Conservation (phyloP, 2,113 vertebrate genomes). For the Rafetus swinhoei region DNA sequence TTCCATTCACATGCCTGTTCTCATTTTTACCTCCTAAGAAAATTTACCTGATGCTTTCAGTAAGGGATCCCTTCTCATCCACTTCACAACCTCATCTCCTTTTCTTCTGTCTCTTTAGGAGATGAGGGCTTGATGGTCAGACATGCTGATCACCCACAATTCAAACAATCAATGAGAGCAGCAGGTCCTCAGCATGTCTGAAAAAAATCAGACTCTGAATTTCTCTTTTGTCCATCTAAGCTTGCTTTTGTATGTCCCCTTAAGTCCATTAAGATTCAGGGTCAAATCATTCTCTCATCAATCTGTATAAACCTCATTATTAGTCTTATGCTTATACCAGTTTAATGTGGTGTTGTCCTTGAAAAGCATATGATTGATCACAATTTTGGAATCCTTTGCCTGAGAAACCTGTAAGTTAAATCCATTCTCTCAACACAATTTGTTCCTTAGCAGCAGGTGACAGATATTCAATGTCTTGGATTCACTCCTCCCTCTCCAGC, state of each 20-base stretch:
- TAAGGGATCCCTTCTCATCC: neutral
- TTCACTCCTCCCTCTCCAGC: fast-evolving
- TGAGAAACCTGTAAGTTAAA: fast-evolving
- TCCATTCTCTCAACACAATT: fast-evolving
- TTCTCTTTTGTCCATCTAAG: neutral
- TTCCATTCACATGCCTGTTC: neutral
- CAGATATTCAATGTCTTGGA: fast-evolving
- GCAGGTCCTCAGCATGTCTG: fast-evolving
- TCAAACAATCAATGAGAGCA: neutral
- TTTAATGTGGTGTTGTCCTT: neutral
- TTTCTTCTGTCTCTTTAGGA: neutral
- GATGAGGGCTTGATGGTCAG: fast-evolving
- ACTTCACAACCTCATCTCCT: neutral
- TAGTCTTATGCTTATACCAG: neutral
- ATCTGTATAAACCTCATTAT: neutral
- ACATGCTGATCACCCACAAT: neutral
- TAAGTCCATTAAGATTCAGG: neutral
- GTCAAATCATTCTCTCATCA: neutral
- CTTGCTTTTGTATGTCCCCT: neutral
- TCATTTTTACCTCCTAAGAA: neutral
- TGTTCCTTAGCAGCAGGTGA: fast-evolving
- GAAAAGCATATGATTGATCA: neutral
- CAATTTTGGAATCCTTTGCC: fast-evolving
- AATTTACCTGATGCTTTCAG: neutral
- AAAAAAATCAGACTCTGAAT: neutral